Conservation (phyloP, 2,888 invertebrate species). For the Stictocephala bisonia region DNA sequence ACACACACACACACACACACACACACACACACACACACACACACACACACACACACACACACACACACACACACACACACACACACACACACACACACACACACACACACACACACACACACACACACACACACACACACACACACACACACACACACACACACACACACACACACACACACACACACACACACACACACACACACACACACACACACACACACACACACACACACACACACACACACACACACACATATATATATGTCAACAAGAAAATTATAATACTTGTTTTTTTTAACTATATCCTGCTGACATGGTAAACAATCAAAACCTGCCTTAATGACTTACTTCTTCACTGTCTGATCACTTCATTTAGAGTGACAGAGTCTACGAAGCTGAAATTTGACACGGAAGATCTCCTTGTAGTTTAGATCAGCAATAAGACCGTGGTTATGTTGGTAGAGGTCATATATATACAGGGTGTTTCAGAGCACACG, state of each 20-base stretch:
- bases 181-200: not conserved
- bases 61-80: not conserved
- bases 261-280: not conserved
- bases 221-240: not conserved
- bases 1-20: not conserved
- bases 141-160: not conserved
- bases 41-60: not conserved
- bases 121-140: not conserved
- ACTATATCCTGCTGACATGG: too few species aligned
- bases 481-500: too few species aligned
- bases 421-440: too few species aligned
- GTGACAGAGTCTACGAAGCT: too few species aligned
- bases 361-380: too few species aligned
- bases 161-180: not conserved
- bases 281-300: too few species aligned
- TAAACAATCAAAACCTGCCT: too few species aligned
- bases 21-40: not conserved
- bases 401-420: too few species aligned
- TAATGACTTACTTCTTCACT: too few species aligned
- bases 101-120: not conserved
- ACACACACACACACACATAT: not conserved
- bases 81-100: not conserved
- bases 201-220: not conserved
- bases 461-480: too few species aligned
- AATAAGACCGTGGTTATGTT: too few species aligned